Percentiles rank a stretch among this genome's conserved stretches.
Evolutionary conservation across 2,888 invertebrate genomes (phyloP).

Genomic region (Himalopsyche anomala): DNA sequence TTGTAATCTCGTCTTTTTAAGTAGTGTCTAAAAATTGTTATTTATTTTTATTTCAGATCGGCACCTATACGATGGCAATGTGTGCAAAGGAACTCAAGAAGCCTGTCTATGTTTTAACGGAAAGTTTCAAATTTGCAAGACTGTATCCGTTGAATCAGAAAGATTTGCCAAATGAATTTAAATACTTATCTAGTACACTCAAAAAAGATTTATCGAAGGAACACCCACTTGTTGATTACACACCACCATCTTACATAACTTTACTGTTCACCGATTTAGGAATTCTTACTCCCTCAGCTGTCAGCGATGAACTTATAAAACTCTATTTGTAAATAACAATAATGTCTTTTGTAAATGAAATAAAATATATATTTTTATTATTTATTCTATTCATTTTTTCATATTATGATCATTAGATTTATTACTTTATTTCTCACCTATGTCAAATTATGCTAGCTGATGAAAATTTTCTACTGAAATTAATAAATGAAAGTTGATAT

Average conservation of each 20-base stretch:
- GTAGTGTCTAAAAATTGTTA: not conserved
- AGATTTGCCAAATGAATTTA: conserved; percentile 93
- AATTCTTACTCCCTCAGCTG: conserved; percentile 96
- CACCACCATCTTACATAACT: conserved; percentile 94
- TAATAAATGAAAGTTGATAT: no score
- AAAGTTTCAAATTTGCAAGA: conserved; percentile 97
- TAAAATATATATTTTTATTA: conserved; percentile 54
- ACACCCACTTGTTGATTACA: conserved; percentile 97
- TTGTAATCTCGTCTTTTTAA: not conserved
- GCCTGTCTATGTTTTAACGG: conserved; percentile 96
- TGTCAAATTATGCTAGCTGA: no score
- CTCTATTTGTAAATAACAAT: conserved; percentile 88
- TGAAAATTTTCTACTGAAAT: no score
- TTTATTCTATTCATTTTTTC: not conserved
- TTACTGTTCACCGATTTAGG: conserved; percentile 97
- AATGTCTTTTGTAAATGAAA: conserved; percentile 39
- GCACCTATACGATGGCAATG: conserved; percentile 89
- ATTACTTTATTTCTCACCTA: no score
- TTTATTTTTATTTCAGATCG: conserved; percentile 79
- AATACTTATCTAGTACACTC: conserved; percentile 78
- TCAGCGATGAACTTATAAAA: conserved; percentile 98
- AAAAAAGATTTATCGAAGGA: conserved; percentile 76
- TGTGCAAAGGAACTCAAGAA: conserved; percentile 94
- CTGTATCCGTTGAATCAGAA: conserved; percentile 95
- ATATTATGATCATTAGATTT: no score